phyloP scores from a whole-genome alignment of 2,113 vertebrate genomes.

The Corythaixoides concolor region DNA sequence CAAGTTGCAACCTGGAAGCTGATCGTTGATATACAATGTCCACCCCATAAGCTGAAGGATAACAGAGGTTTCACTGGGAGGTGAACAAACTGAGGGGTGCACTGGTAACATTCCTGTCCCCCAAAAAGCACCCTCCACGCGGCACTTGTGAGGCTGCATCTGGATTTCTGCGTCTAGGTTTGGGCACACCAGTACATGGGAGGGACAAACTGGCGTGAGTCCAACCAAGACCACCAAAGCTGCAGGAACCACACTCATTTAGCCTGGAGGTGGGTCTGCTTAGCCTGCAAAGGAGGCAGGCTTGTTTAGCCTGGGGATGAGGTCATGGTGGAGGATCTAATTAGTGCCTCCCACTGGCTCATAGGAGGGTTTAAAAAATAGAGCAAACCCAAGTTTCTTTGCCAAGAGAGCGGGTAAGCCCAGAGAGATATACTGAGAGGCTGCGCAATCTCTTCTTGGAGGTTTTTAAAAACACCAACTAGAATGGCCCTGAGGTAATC shows the following conservation, averaged over 20 bases:
- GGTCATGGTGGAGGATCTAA: background rate
- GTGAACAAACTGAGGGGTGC: background rate
- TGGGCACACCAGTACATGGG: background rate
- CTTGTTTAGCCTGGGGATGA: background rate
- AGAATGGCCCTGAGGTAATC: background rate
- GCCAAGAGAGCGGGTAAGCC: background rate
- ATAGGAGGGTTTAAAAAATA: background rate
- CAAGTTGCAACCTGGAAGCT: background rate
- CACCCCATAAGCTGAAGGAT: background rate
- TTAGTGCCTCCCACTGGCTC: background rate
- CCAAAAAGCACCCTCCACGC: fast-evolving
- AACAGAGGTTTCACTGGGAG: background rate
- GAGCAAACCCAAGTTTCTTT: background rate
- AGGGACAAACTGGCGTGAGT: background rate
- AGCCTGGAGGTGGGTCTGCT: background rate
- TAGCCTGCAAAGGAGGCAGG: background rate
- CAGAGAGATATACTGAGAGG: background rate
- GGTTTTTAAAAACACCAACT: background rate
- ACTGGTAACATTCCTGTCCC: background rate
- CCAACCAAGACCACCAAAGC: fast-evolving
- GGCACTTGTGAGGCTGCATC: background rate
- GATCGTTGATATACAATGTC: fast-evolving
- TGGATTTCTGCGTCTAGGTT: background rate
- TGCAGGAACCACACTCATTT: background rate
- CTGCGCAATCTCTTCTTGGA: background rate